Percentiles rank a stretch among this genome's conserved stretches.
Conservation (phyloP, 2,113 vertebrate species). For the Syngnathus typhle region DNA sequence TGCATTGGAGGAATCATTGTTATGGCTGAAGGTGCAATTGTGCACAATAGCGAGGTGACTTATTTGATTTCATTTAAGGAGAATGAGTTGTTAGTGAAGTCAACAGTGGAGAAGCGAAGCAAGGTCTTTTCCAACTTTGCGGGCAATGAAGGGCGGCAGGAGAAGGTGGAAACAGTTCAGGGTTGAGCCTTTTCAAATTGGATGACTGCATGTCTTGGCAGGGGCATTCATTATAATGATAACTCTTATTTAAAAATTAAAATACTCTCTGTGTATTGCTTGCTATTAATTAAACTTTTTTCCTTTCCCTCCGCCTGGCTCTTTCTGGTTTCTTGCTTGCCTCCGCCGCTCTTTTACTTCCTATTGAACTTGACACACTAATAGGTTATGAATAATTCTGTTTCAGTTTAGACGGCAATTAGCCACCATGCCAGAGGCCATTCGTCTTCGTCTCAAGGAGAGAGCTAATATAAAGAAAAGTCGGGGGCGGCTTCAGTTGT, state of each 20-base stretch:
- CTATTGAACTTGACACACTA: constrained; percentile 71
- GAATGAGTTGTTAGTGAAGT: constrained; percentile 8
- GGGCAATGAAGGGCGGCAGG: constrained; percentile 46
- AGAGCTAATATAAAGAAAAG: constrained; percentile 60
- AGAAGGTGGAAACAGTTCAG: constrained; percentile 43
- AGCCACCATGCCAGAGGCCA: constrained; percentile 68
- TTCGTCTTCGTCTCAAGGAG: constrained; percentile 57
- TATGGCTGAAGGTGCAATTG: constrained; percentile 3
- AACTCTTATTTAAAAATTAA: constrained; percentile 74
- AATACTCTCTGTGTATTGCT: constrained; percentile 60
- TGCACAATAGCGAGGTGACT: constrained; percentile 1
- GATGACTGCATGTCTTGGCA: constrained; percentile 63
- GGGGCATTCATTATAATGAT: constrained; percentile 69
- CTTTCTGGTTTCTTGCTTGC: constrained; percentile 22
- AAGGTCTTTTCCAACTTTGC: constrained; percentile 37
- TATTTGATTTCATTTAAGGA: background rate
- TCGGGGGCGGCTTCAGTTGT: constrained; percentile 28
- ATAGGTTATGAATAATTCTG: constrained; percentile 79
- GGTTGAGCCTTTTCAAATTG: constrained; percentile 59
- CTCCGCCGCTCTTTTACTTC: constrained; percentile 39
- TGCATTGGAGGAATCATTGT: background rate
- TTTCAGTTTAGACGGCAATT: constrained; percentile 74
- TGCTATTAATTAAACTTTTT: constrained; percentile 72
- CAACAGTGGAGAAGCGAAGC: constrained; percentile 20
- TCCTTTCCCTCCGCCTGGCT: constrained; percentile 50